A percentile compares a stretch with the other conserved stretches of the same genome.
Evolutionary conservation across 92 coral and sea anemone genomes (phyloP).

Genomic region (Actinernus sp.): DNA sequence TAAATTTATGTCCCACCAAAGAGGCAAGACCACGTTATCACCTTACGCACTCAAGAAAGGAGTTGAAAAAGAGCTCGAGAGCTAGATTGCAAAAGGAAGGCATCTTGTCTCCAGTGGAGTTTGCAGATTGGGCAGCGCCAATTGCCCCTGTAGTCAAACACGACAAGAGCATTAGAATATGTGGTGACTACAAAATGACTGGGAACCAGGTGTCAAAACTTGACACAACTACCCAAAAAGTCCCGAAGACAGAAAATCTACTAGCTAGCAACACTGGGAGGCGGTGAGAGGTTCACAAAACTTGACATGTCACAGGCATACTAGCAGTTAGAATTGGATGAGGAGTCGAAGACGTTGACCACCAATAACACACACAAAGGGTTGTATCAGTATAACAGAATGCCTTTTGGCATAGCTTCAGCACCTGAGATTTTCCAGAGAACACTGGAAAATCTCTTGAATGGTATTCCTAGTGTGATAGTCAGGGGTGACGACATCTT

Average conservation of each 20-base stretch:
- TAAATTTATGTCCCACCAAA: not conserved
- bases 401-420: not conserved
- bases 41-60: too few species aligned
- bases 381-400: not conserved
- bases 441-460: not conserved
- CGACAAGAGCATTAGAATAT: not conserved
- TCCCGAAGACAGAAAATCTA: not conserved
- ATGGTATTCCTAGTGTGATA: not conserved
- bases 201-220: not conserved
- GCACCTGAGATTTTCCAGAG: not conserved
- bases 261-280: not conserved
- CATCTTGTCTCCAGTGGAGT: conserved; percentile 7
- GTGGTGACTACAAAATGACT: not conserved
- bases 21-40: not conserved
- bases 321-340: not conserved
- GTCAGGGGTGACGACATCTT: not conserved
- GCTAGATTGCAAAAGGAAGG: conserved; percentile 10
- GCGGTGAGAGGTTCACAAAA: not conserved
- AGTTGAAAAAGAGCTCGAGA: not conserved
- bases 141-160: conserved; percentile 26
- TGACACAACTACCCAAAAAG: not conserved
- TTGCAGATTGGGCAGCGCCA: conserved; percentile 29
- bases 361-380: not conserved
- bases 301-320: not conserved
- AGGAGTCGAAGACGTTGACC: not conserved